These are phyloP conservation scores for Nemotelus pantherinus DNA, from an alignment of 2,888 invertebrate genomes.

Conservation along the genomic window DNA sequence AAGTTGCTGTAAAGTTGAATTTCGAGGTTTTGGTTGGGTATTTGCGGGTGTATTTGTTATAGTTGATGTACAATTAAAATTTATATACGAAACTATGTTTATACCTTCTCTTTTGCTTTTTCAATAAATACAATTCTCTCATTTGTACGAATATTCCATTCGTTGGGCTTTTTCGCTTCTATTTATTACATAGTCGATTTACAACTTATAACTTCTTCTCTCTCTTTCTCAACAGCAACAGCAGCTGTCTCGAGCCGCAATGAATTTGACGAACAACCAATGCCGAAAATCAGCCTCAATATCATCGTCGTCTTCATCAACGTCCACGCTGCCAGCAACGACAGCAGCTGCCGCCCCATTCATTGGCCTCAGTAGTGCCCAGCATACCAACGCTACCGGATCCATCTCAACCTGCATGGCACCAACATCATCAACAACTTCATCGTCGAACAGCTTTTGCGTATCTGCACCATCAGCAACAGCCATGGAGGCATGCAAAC, in stretches of 20 bases:
- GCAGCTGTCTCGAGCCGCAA: conserved; percentile 5
- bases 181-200: no score
- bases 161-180: no score
- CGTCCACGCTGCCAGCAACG: conserved; percentile 39
- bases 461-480: conserved; percentile 20
- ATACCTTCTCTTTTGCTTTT: no score
- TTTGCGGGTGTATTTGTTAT: no score
- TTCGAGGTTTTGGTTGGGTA: no score
- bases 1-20: no score
- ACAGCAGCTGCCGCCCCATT: conserved; percentile 36
- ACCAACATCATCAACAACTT: conserved; percentile 50
- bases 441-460: conserved; percentile 16
- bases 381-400: conserved; percentile 47
- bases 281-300: conserved; percentile 35
- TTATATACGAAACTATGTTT: no score
- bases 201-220: no score
- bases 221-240: conserved; percentile 8
- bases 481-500: conserved; percentile 54
- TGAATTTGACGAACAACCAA: conserved; percentile 23
- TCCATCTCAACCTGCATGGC: conserved; percentile 32
- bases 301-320: conserved; percentile 31
- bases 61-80: no score
- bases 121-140: no score
- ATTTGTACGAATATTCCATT: no score
- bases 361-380: not conserved